Evolutionary conservation across 2,888 invertebrate genomes (phyloP).

Genomic region (Entomobrya multifasciata): DNA sequence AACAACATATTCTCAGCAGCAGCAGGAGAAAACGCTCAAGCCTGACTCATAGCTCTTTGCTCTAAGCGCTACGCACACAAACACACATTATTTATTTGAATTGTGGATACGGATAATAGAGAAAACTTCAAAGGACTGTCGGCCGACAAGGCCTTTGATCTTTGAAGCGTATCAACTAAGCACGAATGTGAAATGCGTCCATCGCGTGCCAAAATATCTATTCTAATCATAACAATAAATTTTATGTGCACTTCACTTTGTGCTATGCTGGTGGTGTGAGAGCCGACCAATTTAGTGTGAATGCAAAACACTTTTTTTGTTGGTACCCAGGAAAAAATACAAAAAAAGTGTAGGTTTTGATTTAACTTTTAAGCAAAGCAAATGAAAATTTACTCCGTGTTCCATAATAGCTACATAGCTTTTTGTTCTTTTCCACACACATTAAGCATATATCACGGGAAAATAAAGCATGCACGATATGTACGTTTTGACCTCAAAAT

Average conservation of each 20-base stretch:
- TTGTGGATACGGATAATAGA: slow-evolving; percentile 68
- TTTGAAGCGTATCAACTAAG: slow-evolving; percentile 78
- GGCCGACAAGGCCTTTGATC: slow-evolving; percentile 79
- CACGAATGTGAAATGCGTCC: slow-evolving; percentile 79
- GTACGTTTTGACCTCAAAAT: background rate
- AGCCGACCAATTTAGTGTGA: slow-evolving; percentile 19
- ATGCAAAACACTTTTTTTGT: slow-evolving; percentile 10
- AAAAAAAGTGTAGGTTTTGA: no score
- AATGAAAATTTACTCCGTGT: background rate
- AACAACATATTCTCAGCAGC: slow-evolving; percentile 17
- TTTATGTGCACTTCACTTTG: slow-evolving; percentile 53
- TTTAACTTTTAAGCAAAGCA: background rate
- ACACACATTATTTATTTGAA: slow-evolving; percentile 62
- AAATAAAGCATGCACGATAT: background rate
- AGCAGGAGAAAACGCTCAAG: background rate
- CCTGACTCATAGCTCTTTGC: slow-evolving; percentile 23
- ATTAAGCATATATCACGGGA: no score
- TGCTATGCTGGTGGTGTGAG: slow-evolving; percentile 35
- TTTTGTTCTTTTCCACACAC: no score
- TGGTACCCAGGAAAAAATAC: background rate
- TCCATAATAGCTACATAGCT: no score
- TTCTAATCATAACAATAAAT: slow-evolving; percentile 80
- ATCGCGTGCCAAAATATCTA: slow-evolving; percentile 80
- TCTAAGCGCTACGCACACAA: slow-evolving; percentile 9
- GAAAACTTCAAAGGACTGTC: slow-evolving; percentile 77